Conservation (phyloP, 1,140 invertebrate species). For the Meloidogyne exigua region DNA sequence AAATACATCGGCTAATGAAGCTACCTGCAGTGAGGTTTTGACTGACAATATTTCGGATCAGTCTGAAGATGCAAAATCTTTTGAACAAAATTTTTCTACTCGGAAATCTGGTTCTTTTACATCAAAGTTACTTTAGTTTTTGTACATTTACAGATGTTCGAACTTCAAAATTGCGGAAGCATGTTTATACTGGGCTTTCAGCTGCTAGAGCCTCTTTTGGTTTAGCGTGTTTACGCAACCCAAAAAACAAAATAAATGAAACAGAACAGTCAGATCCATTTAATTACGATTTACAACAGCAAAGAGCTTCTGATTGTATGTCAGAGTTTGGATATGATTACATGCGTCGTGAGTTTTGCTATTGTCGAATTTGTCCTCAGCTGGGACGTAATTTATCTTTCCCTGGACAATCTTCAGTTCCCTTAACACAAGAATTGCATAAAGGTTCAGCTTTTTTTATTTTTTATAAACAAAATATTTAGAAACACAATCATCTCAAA, state of each 20-base stretch:
- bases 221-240: slow-evolving; percentile 34
- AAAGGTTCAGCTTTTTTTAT: neutral
- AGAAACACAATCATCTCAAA: slow-evolving; percentile 1
- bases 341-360: slow-evolving; percentile 39
- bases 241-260: neutral
- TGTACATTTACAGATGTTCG: slow-evolving; percentile 19
- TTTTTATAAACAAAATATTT: neutral
- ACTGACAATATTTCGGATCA: neutral
- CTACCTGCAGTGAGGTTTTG: slow-evolving; percentile 7
- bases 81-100: neutral
- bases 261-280: neutral
- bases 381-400: neutral
- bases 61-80: neutral
- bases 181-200: slow-evolving; percentile 30
- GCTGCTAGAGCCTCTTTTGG: slow-evolving; percentile 43
- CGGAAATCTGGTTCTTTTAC: neutral
- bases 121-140: neutral
- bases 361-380: slow-evolving; percentile 40
- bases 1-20: neutral
- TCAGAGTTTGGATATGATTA: slow-evolving; percentile 47
- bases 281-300: neutral
- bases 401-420: neutral
- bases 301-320: neutral
- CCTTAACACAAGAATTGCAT: neutral
- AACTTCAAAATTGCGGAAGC: slow-evolving; percentile 23